Conservation (phyloP, 2,113 vertebrate genomes). For the Odobenus rosmarus region DNA sequence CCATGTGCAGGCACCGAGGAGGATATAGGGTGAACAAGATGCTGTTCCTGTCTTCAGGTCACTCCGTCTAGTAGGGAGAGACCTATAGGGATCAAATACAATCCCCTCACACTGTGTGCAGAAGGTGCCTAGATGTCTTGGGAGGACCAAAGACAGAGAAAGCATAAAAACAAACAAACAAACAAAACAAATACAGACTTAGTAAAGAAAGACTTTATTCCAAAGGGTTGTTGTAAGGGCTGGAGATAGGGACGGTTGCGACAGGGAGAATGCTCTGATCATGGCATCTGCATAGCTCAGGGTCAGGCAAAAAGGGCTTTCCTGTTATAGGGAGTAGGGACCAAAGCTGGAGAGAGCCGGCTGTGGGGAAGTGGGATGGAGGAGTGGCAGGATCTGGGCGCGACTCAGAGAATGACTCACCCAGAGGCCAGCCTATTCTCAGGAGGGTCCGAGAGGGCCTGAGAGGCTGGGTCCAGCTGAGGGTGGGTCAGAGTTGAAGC, state of each 20-base stretch:
- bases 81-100: background rate
- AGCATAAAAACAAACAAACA: too few species aligned
- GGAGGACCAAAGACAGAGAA: background rate
- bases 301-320: background rate
- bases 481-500: background rate
- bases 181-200: background rate
- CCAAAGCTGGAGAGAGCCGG: background rate
- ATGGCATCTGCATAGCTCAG: background rate
- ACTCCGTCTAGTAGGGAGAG: background rate
- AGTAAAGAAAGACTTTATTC: background rate
- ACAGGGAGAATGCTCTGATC: background rate
- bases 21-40: too few species aligned
- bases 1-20: background rate
- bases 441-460: background rate
- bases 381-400: background rate
- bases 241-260: background rate
- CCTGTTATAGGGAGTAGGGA: background rate
- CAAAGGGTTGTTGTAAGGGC: background rate
- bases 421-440: background rate
- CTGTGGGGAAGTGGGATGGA: background rate
- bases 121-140: accelerated
- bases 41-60: background rate
- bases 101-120: accelerated
- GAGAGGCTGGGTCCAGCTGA: background rate
- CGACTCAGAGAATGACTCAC: background rate